Percentiles rank a stretch among this genome's conserved stretches.
phyloP scores from a whole-genome alignment of 1,140 invertebrate species.

The Achroia grisella region DNA sequence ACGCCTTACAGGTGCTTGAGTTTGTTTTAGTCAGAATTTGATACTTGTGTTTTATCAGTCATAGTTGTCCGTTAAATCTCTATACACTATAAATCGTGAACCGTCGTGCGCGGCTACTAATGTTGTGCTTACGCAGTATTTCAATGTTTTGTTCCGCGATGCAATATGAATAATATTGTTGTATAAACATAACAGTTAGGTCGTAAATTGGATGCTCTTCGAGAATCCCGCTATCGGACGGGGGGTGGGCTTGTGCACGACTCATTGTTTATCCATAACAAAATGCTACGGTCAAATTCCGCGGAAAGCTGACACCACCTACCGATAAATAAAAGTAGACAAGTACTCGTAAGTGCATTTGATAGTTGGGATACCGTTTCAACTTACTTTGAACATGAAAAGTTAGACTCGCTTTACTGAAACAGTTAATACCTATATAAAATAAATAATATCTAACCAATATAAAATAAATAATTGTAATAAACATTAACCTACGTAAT shows the following conservation, averaged over 20 bases:
- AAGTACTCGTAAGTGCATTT: conserved; percentile 13
- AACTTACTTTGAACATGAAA: no score
- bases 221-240: conserved; percentile 44
- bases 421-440: no score
- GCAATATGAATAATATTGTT: conserved; percentile 17
- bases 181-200: conserved; percentile 44
- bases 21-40: conserved; percentile 19
- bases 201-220: conserved; percentile 48
- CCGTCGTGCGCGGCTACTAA: no score
- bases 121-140: no score
- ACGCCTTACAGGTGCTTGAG: conserved; percentile 23
- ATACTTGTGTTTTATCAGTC: no score
- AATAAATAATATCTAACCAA: no score
- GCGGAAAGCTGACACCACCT: conserved; percentile 32
- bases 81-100: no score
- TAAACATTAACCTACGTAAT: no score
- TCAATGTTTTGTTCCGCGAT: conserved; percentile 7
- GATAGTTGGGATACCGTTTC: conserved; percentile 15
- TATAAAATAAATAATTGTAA: no score
- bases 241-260: conserved; percentile 47
- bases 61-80: no score
- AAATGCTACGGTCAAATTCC: conserved; percentile 41
- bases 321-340: conserved; percentile 11
- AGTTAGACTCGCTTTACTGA: no score
- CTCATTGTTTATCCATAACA: conserved; percentile 55